Evolutionary conservation across 2,113 vertebrate species (phyloP), one percentile per base, ranked within the genome.

Genomic region (Sinocyclocheilus anophthalmus): DNA sequence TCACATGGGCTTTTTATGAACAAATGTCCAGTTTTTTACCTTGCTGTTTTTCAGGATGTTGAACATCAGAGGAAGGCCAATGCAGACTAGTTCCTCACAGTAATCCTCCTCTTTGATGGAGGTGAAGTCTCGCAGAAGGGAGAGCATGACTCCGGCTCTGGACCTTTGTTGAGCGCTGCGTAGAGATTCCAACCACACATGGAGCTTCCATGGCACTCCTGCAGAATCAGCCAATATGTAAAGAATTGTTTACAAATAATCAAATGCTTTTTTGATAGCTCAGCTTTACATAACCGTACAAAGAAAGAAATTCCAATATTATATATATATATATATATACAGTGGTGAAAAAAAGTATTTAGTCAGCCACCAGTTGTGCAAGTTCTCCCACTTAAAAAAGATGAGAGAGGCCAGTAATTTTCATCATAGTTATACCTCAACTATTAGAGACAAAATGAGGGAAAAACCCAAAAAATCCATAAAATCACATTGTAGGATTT

Each of bases 141-240:
- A 96, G 84, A 98, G 96, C 1, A 96, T 96, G 10, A 98, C 95
- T 0, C 95, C 96, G 24, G 95, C 95, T 42, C 97, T 94, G 0
- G 96, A 97, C 93, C 98, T 97, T 79, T 93, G 96, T 94, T 97
- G 97, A 50, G 98, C 96, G 2, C 96, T 97, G 72, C 94, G 93
- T 0, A 99, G 94, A 0, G 97, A 98, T 89, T 99, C 98, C 2
- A 99, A 94, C 98, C 98, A 99, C 81, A 99, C 95, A 0, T 99
- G 97, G 13, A 98, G 95, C 89, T 98, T 99, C 98, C 98, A 99
- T 0, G 97, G 96, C 3, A 99, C 96, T 1, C 98, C 98, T 99
- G 80, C 37, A 55, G 73, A 37, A 67, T 30, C 3, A 42, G 2
- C 8, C 8, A 18, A 73, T n/a, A 13, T n/a, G 2, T 73, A 0